Percentiles rank a stretch among this genome's conserved stretches.
Evolutionary conservation across 2,888 invertebrate genomes (phyloP).

Genomic region (Deilephila porcellus): DNA sequence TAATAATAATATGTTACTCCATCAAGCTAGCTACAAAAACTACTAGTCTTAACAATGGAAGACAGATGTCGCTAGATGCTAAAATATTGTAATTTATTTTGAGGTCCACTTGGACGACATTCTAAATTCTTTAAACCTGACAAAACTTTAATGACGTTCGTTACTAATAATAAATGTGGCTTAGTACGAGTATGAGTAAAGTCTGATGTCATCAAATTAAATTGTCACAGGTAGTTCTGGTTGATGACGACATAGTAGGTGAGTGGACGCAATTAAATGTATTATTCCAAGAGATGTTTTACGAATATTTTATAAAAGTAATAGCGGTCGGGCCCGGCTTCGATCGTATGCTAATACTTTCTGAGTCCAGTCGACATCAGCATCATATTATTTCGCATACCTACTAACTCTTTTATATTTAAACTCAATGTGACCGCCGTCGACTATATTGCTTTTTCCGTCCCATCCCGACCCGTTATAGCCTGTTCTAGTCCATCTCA

Average conservation of each 20-base stretch:
- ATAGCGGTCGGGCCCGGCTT: too few relatives aligned
- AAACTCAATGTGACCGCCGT: too few relatives aligned
- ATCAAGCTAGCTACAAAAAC: background rate
- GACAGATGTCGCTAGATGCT: background rate
- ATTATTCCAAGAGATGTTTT: background rate
- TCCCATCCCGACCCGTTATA: too few relatives aligned
- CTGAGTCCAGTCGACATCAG: too few relatives aligned
- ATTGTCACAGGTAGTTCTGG: background rate
- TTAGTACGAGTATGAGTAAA: background rate
- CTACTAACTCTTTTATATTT: too few relatives aligned
- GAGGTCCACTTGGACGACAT: background rate
- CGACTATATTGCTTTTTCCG: too few relatives aligned
- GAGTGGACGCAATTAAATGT: background rate
- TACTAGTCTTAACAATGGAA: background rate
- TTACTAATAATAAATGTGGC: slow-evolving; percentile 3
- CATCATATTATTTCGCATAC: too few relatives aligned
- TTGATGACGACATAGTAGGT: slow-evolving; percentile 4
- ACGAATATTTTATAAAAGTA: background rate
- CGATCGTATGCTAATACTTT: too few relatives aligned
- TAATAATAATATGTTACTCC: too few relatives aligned
- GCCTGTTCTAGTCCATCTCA: too few relatives aligned
- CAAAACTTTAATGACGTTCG: background rate
- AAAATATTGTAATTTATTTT: background rate
- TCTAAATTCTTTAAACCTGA: slow-evolving; percentile 2
- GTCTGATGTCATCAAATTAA: background rate